Evolutionary conservation across 2,888 invertebrate genomes (phyloP), one percentile per base, ranked within the genome.

Genomic region (Trichopria drosophilae): DNA sequence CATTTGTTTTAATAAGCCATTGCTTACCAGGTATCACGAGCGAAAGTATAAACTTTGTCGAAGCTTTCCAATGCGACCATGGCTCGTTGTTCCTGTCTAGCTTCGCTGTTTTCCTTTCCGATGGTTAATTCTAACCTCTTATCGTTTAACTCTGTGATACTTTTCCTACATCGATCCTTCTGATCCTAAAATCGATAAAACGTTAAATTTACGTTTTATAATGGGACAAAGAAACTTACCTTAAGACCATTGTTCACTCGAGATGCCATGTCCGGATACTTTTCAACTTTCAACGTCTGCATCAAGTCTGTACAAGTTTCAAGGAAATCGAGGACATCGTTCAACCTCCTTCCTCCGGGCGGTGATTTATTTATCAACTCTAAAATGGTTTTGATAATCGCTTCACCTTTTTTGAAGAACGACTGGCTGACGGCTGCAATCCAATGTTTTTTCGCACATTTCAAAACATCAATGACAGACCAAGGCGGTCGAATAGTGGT

Each of bases 381-480:
- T 12, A 57, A 46, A 20, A 73, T 46, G 29, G 68, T 59, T 15
- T 61, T 65, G 1, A 72, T 4, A 15, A 59, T 47, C n/a, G 19
- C 2, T 56, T 68, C 62, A 4, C 65, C 69, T 40, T 45, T 55
- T 46, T 65, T 58, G 3, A 34, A 16, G 26, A 75, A 75, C 4
- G 69, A 66, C 16, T 72, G 73, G 51, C 65, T 68, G 7, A 72
- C 64, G 4, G 69, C 71, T 9, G 74, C 76, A 29, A 76, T 72
- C 75, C 76, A 76, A 51, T 76, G 76, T 51, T 73, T 72, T 18
- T 68, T 51, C 10, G 72, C 66, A 49, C 76, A 76, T 46, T 69
- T 68, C 10, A 76, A 58, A 31, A 67, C 69, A 31, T 62, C 61
- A 7, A 47, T 23, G 3, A 63, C 35, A 7, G 66, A 65, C 76